Percentiles rank a stretch among this genome's conserved stretches.
phyloP scores from a whole-genome alignment of 2,888 invertebrate species.

The Anoplius nigerrimus region DNA sequence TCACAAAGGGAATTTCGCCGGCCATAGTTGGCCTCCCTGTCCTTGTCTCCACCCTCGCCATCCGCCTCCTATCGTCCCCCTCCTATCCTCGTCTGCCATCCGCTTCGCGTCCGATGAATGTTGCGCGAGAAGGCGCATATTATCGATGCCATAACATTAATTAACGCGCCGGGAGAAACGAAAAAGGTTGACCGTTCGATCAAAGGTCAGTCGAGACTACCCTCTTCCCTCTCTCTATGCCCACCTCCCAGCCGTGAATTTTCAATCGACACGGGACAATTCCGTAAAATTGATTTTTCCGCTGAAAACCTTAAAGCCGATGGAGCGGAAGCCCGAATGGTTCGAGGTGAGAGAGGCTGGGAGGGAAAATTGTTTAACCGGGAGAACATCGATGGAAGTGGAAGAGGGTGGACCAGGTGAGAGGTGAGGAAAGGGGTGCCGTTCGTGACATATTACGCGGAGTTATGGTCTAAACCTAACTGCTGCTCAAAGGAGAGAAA shows the following conservation, averaged over 20 bases:
- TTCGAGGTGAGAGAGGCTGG: too few species aligned
- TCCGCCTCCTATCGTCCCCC: not conserved
- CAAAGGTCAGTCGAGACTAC: not conserved
- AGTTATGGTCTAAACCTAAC: not conserved
- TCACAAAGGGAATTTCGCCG: conserved; percentile 53
- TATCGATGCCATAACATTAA: conserved; percentile 44
- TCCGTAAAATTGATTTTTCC: too few species aligned
- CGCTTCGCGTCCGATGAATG: conserved; percentile 1
- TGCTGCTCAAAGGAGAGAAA: conserved; percentile 17
- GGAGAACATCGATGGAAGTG: too few species aligned
- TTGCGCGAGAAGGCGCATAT: not conserved
- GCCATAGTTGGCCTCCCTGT: conserved; percentile 16
- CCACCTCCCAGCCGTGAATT: too few species aligned
- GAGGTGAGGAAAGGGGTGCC: too few species aligned
- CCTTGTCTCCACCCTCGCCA: not conserved
- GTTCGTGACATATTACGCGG: too few species aligned
- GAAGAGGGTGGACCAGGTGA: too few species aligned
- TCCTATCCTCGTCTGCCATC: conserved; percentile 26
- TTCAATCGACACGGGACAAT: too few species aligned
- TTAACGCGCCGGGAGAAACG: conserved; percentile 29
- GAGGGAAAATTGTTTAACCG: too few species aligned
- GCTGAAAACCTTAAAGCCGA: too few species aligned
- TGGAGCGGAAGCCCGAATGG: too few species aligned
- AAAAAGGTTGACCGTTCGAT: conserved; percentile 23
- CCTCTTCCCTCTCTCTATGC: not conserved